phyloP scores from a whole-genome alignment of 2,888 invertebrate species.

The Fabriciana adippe region DNA sequence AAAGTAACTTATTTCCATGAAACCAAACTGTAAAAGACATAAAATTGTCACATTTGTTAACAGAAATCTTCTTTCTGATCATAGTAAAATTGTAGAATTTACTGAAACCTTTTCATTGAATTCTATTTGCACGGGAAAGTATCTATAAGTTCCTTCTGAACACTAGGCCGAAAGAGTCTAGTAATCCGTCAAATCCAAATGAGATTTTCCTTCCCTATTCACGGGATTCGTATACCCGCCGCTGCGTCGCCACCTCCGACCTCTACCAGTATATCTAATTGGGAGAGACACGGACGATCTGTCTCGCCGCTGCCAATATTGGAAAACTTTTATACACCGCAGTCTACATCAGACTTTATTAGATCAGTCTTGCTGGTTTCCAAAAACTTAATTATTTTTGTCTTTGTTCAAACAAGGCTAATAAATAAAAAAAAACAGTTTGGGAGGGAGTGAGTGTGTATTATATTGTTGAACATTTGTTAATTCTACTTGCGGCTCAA shows the following conservation, averaged over 20 bases:
- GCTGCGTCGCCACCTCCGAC: slow-evolving; percentile 49
- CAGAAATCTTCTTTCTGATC: no score
- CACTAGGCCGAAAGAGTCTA: slow-evolving; percentile 74
- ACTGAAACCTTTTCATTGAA: slow-evolving; percentile 59
- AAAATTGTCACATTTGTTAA: no score
- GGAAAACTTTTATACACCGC: slow-evolving; percentile 14
- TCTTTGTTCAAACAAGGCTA: background rate
- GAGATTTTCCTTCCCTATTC: slow-evolving; percentile 81
- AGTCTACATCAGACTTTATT: slow-evolving; percentile 10
- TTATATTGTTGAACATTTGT: no score
- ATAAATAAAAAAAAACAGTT: no score
- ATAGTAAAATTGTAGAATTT: slow-evolving; percentile 50
- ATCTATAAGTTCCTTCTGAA: slow-evolving; percentile 48
- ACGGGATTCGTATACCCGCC: slow-evolving; percentile 51
- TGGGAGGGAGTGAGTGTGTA: no score
- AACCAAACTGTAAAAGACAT: no score
- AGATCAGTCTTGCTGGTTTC: background rate
- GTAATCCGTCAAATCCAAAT: slow-evolving; percentile 82
- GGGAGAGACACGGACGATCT: slow-evolving; percentile 31
- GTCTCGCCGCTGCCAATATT: slow-evolving; percentile 24
- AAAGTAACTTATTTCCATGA: no score
- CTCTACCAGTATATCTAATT: slow-evolving; percentile 49
- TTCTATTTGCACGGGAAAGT: slow-evolving; percentile 67
- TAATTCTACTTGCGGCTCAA: background rate
- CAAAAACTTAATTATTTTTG: background rate